Evolutionary conservation across 1,140 invertebrate genomes (phyloP).

Genomic region (Drosophila rufa): DNA sequence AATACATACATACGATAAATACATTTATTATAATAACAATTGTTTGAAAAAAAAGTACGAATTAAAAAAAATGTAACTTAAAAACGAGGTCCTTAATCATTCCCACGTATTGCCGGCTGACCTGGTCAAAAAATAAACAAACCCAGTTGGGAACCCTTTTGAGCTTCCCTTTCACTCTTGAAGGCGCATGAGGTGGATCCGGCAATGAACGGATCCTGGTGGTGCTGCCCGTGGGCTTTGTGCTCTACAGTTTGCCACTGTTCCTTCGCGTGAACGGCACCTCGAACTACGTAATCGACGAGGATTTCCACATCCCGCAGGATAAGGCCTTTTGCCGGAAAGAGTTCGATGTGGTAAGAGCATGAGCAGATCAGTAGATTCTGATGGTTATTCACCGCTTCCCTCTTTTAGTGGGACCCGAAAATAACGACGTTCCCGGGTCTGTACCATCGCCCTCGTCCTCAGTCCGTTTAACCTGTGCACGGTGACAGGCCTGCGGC

Average conservation of each 20-base stretch:
- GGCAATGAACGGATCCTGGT: conserved; percentile 68
- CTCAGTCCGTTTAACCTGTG: conserved; percentile 89
- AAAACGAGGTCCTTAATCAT: background rate
- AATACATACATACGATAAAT: too few species aligned
- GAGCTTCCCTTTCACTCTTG: background rate
- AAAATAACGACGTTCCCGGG: conserved; percentile 99
- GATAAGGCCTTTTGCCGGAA: conserved; percentile 93
- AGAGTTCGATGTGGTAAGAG: conserved; percentile 90
- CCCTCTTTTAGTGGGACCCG: conserved; percentile 93
- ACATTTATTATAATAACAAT: too few species aligned
- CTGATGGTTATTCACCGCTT: background rate
- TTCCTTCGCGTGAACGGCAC: conserved; percentile 87
- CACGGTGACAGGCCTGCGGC: conserved; percentile 89
- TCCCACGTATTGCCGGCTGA: conserved; percentile 16
- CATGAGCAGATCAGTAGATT: background rate
- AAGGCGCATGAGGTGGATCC: background rate
- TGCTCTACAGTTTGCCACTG: conserved; percentile 85
- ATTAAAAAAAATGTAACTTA: too few species aligned
- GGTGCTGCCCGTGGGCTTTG: conserved; percentile 71
- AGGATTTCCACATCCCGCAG: conserved; percentile 97
- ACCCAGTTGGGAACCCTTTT: conserved; percentile 2
- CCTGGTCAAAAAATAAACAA: conserved; percentile 62
- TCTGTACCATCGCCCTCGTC: conserved; percentile 91
- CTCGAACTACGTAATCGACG: conserved; percentile 91
- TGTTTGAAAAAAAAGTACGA: too few species aligned